A percentile compares a stretch with the other conserved stretches of the same genome.
phyloP scores from a whole-genome alignment of 1,140 invertebrate genomes.

The Calliphora vicina region DNA sequence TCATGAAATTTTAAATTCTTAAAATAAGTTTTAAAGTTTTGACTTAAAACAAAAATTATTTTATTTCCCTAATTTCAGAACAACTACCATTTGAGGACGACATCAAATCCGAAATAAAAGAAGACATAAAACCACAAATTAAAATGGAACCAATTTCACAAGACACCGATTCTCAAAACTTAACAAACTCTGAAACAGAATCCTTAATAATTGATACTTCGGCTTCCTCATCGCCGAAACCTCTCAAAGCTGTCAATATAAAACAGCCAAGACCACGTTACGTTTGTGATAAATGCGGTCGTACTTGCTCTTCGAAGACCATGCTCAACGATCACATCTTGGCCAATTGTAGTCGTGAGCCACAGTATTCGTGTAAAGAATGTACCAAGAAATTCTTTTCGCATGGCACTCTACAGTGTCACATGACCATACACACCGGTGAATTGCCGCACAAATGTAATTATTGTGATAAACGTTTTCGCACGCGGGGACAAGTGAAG shows the following conservation, averaged over 20 bases:
- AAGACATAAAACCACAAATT: neutral
- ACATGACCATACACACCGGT: conserved; percentile 56
- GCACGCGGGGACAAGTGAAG: conserved; percentile 55
- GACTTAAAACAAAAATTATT: too few species aligned
- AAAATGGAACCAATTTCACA: neutral
- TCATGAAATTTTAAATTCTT: too few species aligned
- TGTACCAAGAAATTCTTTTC: conserved; percentile 55
- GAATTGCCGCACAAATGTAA: conserved; percentile 55
- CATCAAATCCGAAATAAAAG: neutral
- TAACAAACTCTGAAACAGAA: conserved; percentile 1
- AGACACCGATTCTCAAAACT: neutral
- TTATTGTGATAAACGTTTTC: conserved; percentile 58
- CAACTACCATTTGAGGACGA: too few species aligned
- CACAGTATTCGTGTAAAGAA: conserved; percentile 32
- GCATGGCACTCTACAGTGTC: conserved; percentile 49
- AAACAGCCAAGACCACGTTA: neutral
- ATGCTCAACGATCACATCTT: conserved; percentile 35
- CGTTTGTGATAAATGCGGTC: conserved; percentile 36
- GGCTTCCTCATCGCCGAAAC: neutral
- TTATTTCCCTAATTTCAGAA: neutral
- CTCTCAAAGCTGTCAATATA: neutral
- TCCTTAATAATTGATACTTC: neutral
- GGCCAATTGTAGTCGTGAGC: conserved; percentile 36
- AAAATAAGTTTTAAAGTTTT: too few species aligned
- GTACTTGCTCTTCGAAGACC: conserved; percentile 27